Conservation (phyloP, 2,113 vertebrate genomes). For the Brienomyrus brachyistius region DNA sequence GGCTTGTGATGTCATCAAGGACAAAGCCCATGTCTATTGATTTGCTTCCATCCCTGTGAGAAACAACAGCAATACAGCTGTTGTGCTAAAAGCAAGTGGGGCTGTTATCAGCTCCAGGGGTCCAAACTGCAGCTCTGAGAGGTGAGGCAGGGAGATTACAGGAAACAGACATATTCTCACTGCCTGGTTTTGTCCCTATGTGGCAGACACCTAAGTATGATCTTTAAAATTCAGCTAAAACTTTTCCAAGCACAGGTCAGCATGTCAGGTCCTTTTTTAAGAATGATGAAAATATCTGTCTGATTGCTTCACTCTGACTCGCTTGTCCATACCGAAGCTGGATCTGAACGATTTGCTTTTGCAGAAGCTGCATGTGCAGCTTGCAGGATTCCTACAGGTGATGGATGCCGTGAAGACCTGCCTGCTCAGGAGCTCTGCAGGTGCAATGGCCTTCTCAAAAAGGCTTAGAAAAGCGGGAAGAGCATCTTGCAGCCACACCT, state of each 20-base stretch:
- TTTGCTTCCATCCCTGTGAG: background rate
- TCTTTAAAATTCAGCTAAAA: background rate
- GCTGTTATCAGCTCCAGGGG: background rate
- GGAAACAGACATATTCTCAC: background rate
- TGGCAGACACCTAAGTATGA: background rate
- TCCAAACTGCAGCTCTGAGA: background rate
- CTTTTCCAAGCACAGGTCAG: background rate
- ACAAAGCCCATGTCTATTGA: background rate
- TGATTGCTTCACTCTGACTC: background rate
- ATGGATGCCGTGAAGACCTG: background rate
- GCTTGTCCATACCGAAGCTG: background rate
- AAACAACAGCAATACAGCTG: background rate
- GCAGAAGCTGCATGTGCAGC: background rate
- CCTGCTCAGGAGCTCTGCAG: background rate
- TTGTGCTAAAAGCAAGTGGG: background rate
- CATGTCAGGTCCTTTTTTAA: background rate
- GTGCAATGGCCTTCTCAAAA: background rate
- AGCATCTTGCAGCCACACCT: background rate
- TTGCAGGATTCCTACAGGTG: background rate
- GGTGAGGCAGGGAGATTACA: background rate
- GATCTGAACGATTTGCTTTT: background rate
- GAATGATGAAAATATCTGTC: background rate
- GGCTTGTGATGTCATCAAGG: background rate
- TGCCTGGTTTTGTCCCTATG: background rate
- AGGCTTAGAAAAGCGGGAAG: background rate